Evolutionary conservation across 2,113 vertebrate species (phyloP).

Genomic region (Rhipidura dahli): DNA sequence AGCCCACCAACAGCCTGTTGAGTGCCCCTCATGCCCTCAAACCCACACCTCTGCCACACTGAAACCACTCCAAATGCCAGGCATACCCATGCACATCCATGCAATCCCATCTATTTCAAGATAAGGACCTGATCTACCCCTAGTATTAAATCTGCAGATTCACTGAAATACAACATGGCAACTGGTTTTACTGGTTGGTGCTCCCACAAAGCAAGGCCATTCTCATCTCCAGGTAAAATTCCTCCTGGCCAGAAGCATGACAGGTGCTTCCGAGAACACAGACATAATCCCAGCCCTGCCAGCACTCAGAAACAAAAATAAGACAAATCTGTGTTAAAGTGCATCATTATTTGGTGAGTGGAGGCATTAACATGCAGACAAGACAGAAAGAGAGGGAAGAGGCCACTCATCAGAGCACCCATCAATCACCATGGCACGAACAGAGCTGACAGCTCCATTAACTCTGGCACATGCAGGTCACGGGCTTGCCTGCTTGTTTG

Average conservation of each 20-base stretch:
- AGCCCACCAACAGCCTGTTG: rapidly evolving
- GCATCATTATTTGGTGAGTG: background rate
- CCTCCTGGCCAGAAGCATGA: background rate
- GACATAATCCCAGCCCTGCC: background rate
- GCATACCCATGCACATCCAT: background rate
- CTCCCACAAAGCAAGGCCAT: background rate
- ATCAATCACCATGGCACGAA: background rate
- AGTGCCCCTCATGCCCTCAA: background rate
- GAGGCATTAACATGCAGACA: conserved; percentile 15
- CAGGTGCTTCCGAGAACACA: background rate
- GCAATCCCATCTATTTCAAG: background rate
- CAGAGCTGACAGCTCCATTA: background rate
- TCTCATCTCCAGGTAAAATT: background rate
- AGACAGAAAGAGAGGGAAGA: background rate
- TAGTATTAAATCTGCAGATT: background rate
- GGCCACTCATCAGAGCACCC: background rate
- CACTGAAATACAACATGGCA: background rate
- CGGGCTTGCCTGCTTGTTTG: background rate
- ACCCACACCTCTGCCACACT: rapidly evolving
- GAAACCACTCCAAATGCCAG: background rate
- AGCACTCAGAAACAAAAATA: background rate
- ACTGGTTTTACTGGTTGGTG: background rate
- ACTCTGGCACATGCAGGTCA: background rate
- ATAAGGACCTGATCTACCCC: background rate
- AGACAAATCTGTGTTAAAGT: background rate